Conservation (phyloP, 2,797 vertebrate genomes). For the Phoebastria nigripes region DNA sequence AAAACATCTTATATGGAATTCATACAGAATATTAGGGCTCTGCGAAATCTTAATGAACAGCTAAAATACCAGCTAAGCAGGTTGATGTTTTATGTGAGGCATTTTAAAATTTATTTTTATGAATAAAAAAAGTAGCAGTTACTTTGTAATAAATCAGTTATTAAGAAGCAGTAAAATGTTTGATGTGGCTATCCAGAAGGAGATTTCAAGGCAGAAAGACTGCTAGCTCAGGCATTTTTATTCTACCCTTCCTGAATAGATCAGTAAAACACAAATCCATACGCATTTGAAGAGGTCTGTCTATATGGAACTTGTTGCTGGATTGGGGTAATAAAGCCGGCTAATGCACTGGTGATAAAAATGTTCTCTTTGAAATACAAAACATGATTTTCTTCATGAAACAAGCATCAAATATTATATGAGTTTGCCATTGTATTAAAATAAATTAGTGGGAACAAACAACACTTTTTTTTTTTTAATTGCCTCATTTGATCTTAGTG, state of each 20-base stretch:
- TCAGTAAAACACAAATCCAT: background rate
- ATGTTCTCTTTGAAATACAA: background rate
- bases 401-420: background rate
- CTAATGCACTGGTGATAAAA: background rate
- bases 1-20: background rate
- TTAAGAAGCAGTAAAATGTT: background rate
- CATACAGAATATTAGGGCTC: background rate
- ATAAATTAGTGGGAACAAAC: background rate
- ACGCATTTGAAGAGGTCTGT: background rate
- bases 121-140: background rate
- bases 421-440: background rate
- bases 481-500: background rate
- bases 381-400: background rate
- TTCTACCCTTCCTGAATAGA: background rate
- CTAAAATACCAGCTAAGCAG: background rate
- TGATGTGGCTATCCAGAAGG: background rate
- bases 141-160: background rate
- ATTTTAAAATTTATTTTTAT: background rate
- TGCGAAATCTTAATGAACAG: background rate
- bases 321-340: background rate
- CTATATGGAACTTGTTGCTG: fast-evolving
- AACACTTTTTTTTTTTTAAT: background rate
- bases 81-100: background rate
- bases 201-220: background rate
- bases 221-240: background rate